Base-by-base conservation (phyloP, 2,797 vertebrate genomes). In the Acanthopagrus latus region DNA sequence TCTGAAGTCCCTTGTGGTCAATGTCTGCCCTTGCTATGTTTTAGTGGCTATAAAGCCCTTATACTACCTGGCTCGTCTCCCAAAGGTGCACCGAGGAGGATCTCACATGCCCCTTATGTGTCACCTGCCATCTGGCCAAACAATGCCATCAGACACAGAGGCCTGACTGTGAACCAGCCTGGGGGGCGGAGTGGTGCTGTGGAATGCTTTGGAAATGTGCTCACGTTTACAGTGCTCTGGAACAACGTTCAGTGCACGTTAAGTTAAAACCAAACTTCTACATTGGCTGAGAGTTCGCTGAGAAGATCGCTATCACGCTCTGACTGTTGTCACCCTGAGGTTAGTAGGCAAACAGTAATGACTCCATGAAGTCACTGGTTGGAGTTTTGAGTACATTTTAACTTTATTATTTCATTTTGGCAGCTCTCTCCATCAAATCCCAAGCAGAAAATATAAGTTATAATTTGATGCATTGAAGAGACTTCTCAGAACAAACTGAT, bases 121-220 rank as follows among this genome's bases (percentile, higher is more conserved):
- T 20, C 33, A 33, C 16, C n/a, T 6, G 47, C 58, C 58, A 64
- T 55, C 47, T 74, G 59, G 43, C 27, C 58, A 6, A 21, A 57
- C 23, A 55, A 21, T 1, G 59, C 14, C 46, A 5, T 18, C 57
- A 11, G 66, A 64, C 44, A 25, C 23, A 17, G 3, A 55, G 18
- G 20, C 14, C 13, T 10, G 17, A 18, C 52, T 20, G 5, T 7
- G 16, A 50, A 10, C 54, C 67, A 14, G 44, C 25, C 25, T 20
- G 14, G 14, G 21, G 33, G 33, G 33, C 2, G 6, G 14, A 10
- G 51, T 11, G 12, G 13, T 38, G 33, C 2, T 9, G 33, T 54
- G 16, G 41, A 33, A 64, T 33, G 14, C 44, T 48, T 12, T 7
- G 20, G 21, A 14, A 27, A 3, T 6, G 27, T 46, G 27, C 17